Conservation (phyloP, 1,140 invertebrate species). For the Pomacea maculata region DNA sequence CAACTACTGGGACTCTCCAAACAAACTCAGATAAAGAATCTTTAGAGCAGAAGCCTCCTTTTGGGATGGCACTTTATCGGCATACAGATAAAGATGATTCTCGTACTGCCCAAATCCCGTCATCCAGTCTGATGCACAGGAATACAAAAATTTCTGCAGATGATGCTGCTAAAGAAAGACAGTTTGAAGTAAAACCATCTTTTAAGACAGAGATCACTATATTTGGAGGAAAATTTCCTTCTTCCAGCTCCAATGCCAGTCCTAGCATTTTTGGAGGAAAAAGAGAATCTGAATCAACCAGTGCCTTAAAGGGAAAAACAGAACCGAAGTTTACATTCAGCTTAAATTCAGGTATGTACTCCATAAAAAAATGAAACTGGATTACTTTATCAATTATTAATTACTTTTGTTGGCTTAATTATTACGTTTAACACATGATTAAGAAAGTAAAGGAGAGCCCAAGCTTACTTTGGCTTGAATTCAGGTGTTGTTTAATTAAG, state of each 20-base stretch:
- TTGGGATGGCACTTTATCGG: not conserved
- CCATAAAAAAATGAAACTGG: too few relatives aligned
- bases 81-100: not conserved
- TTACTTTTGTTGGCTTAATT: too few relatives aligned
- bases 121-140: too few relatives aligned
- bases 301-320: not conserved
- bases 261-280: constrained; percentile 7
- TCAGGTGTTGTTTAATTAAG: too few relatives aligned
- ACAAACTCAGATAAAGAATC: not conserved
- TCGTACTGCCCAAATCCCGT: too few relatives aligned
- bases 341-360: not conserved
- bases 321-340: not conserved
- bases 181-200: not conserved
- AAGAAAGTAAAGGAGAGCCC: too few relatives aligned
- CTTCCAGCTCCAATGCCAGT: not conserved
- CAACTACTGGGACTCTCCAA: not conserved
- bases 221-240: constrained; percentile 10
- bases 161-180: not conserved
- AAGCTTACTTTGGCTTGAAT: too few relatives aligned
- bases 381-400: too few relatives aligned
- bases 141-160: too few relatives aligned
- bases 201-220: not conserved
- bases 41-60: not conserved
- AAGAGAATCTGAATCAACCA: not conserved
- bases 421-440: too few relatives aligned